Percentiles rank a stretch among this genome's conserved stretches.
Conservation (phyloP, 2,888 invertebrate genomes). For the Conus canariensis region DNA sequence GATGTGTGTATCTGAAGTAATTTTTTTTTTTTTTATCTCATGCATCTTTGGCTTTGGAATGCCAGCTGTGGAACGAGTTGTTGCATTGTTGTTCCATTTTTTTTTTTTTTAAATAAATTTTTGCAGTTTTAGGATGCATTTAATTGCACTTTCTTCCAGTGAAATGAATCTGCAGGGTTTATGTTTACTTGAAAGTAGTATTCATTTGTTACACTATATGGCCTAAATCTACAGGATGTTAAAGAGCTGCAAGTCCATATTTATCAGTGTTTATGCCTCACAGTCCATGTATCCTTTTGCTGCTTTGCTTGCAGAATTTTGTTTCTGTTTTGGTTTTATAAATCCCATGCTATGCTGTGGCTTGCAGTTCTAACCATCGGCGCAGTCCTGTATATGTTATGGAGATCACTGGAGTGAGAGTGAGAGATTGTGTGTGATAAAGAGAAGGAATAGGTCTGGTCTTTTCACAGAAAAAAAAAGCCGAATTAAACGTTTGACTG, state of each 20-base stretch:
- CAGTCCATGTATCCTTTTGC: conserved; percentile 17
- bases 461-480: no score
- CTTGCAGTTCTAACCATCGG: not conserved
- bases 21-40: not conserved
- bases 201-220: not conserved
- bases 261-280: not conserved
- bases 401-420: not conserved
- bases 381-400: not conserved
- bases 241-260: no score
- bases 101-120: not conserved
- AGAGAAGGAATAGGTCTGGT: no score
- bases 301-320: conserved; percentile 19
- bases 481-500: no score
- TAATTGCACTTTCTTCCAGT: no score
- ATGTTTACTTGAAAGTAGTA: not conserved
- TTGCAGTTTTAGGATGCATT: no score
- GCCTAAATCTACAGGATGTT: not conserved
- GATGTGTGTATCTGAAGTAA: not conserved
- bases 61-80: not conserved
- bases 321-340: not conserved
- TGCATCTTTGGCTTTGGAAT: not conserved
- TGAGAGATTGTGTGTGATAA: not conserved
- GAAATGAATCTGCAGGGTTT: not conserved
- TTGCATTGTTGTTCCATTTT: not conserved
- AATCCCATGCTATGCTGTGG: conserved; percentile 6